A percentile compares a stretch with the other conserved stretches of the same genome.
These are phyloP conservation scores for Cephus cinctus DNA, from an alignment of 1,140 invertebrate genomes.

Conservation along the genomic window DNA sequence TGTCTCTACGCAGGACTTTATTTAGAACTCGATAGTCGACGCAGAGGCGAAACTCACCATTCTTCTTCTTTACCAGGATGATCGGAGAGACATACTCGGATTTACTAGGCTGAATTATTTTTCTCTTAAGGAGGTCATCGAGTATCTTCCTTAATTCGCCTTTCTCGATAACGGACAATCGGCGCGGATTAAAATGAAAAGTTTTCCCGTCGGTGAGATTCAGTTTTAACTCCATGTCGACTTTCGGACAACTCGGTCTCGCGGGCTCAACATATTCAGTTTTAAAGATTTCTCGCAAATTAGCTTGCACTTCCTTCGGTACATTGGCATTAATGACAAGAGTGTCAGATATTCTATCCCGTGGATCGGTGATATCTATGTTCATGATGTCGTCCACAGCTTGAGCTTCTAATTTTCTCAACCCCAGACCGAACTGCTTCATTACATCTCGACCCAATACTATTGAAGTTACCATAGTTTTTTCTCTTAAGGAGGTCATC, in stretches of 20 bases:
- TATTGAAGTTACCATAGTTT: conserved; percentile 11
- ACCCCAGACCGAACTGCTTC: background rate
- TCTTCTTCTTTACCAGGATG: conserved; percentile 31
- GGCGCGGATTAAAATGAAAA: conserved; percentile 19
- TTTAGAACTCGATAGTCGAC: conserved; percentile 31
- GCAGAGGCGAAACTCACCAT: conserved; percentile 24
- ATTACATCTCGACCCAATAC: conserved; percentile 10
- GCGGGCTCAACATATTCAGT: conserved; percentile 4
- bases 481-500: conserved; percentile 22
- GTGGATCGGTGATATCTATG: conserved; percentile 6
- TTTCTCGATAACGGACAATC: conserved; percentile 22
- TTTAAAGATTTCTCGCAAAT: background rate
- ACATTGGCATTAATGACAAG: conserved; percentile 8
- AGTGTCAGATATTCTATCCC: conserved; percentile 6
- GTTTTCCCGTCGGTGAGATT: conserved; percentile 16
- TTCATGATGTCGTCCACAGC: conserved; percentile 12
- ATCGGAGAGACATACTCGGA: conserved; percentile 31
- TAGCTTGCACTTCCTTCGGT: background rate
- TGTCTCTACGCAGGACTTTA: conserved; percentile 21
- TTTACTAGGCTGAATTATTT: conserved; percentile 25
- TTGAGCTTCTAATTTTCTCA: conserved; percentile 4
- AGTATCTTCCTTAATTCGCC: conserved; percentile 23
- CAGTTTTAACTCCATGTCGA: conserved; percentile 10
- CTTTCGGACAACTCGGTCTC: conserved; percentile 2
- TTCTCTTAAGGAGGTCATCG: conserved; percentile 22